Conservation (phyloP, 92 coral and sea anemone genomes). For the Palythoa heliodiscus region DNA sequence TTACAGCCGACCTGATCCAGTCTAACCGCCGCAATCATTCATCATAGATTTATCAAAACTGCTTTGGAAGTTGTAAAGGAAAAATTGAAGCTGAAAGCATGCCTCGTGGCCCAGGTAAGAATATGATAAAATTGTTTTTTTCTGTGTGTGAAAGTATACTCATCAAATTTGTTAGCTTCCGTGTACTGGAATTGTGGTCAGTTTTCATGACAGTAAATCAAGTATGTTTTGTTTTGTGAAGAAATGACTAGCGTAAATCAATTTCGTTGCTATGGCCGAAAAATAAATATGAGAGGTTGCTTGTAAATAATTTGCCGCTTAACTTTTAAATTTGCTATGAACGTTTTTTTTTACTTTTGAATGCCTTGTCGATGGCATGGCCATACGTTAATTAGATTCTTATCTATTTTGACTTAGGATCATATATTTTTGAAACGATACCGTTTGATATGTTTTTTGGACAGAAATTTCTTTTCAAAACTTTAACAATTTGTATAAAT, state of each 20-base stretch:
- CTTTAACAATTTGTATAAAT: not conserved
- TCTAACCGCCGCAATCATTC: not conserved
- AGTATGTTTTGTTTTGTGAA: constrained; percentile 36
- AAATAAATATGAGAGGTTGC: constrained; percentile 9
- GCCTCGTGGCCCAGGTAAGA: constrained; percentile 70
- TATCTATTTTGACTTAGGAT: not conserved
- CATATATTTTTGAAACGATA: not conserved
- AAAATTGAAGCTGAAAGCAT: not conserved
- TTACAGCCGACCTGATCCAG: not conserved
- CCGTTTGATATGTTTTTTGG: not conserved
- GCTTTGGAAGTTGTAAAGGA: constrained; percentile 17
- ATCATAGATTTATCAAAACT: constrained; percentile 7
- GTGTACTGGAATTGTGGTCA: constrained; percentile 15
- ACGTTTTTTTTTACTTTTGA: not conserved
- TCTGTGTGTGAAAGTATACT: no score
- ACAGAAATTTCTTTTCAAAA: not conserved
- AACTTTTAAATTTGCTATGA: not conserved
- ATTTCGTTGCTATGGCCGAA: constrained; percentile 38
- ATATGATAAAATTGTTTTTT: not conserved
- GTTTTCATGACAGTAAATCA: constrained; percentile 55
- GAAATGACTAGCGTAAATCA: not conserved
- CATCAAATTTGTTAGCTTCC: not conserved
- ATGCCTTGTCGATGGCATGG: not conserved
- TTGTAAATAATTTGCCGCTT: not conserved
- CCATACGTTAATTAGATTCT: not conserved